Conservation (phyloP, 2,113 vertebrate species). For the Stegostoma tigrinum region DNA sequence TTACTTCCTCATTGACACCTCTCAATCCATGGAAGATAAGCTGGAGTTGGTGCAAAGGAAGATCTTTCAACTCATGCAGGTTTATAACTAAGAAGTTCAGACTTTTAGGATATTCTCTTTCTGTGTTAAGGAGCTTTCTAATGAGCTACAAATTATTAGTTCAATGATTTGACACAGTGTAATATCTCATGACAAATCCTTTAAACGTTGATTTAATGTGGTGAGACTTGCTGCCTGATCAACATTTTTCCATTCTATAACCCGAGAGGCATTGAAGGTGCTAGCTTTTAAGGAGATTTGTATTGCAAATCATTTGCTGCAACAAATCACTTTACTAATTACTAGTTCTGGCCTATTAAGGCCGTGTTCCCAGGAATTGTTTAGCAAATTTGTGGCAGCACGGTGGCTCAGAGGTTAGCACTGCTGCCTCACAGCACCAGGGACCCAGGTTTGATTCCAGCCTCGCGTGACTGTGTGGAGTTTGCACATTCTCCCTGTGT, state of each 20-base stretch:
- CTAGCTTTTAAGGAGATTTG: not conserved
- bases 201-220: not conserved
- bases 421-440: no score
- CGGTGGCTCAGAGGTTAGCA: no score
- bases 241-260: not conserved
- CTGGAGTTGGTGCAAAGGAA: slow-evolving; percentile 64
- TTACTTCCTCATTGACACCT: slow-evolving; percentile 67
- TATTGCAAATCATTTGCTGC: not conserved
- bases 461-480: no score
- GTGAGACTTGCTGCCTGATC: not conserved
- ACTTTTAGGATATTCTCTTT: not conserved
- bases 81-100: slow-evolving; percentile 41
- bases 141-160: not conserved
- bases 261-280: not conserved
- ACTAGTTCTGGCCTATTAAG: not conserved
- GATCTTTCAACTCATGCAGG: slow-evolving; percentile 62
- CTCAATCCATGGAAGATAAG: slow-evolving; percentile 67
- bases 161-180: not conserved
- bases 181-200: not conserved
- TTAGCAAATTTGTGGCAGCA: not conserved
- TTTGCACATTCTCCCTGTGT: no score
- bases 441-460: no score
- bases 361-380: not conserved
- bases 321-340: not conserved
- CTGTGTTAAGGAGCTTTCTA: not conserved